Evolutionary conservation across 1,140 invertebrate species (phyloP), one percentile per base, ranked within the genome.

Genomic region (Carposina sasakii): DNA sequence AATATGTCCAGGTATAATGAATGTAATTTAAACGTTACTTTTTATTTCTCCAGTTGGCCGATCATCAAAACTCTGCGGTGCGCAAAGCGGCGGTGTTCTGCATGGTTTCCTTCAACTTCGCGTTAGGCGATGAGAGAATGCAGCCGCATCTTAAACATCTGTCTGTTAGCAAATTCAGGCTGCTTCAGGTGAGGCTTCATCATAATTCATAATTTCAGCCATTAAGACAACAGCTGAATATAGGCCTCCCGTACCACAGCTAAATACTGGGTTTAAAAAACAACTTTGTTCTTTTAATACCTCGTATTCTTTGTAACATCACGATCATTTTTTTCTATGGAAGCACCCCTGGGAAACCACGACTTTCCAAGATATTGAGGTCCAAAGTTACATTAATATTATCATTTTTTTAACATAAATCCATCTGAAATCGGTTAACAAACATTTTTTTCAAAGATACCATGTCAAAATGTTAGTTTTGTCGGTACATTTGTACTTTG

Each of bases 71-170:
- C 74, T 96, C 94, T 52, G 90, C 93, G 46, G 95, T 98, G 19
- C 89, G 97, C 12, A 98, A 98, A 76, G 95, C 95, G 51, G 93
- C 95, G 6, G 95, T 98, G 1, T 98, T 98, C 79, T 97, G 95
- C 71, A 96, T 98, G 90, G 97, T 98, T 2, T 93, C 95, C 22
- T 90, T 98, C 47, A 94, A 98, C 57, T 89, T 92, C 57, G 90
- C 91, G 12, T 90, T 97, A 2, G 96, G 96, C 1, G 94, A 97
- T 63, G 91, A 92, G 15, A 85, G 88, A 17, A 87, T 98, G 63
- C 88, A 91, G 57, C 93, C 94, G 0, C 92, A 96, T 71, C 85
- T 97, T 20, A 87, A 87, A 17, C 87, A 89, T 16, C 85, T 99
- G 8, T 93, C 92, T 55, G 91, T 93, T 50, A 96, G 94, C 78